Evolutionary conservation across 2,888 invertebrate genomes (phyloP).

Genomic region (Fragum whitleyi): DNA sequence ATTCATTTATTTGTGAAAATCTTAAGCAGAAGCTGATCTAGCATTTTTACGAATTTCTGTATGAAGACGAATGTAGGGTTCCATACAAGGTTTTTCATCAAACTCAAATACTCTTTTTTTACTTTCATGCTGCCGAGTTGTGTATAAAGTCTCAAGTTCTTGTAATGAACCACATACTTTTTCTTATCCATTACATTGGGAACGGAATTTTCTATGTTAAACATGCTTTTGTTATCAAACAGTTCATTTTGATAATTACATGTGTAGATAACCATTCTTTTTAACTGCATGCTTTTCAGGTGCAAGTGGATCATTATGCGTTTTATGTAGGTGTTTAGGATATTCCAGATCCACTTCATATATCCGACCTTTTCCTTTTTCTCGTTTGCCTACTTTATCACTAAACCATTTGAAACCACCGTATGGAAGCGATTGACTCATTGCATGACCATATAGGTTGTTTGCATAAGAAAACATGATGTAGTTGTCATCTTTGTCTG

Average conservation of each 20-base stretch:
- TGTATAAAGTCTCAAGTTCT: constrained; percentile 78
- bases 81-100: constrained; percentile 78
- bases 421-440: constrained; percentile 69
- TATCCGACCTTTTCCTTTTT: constrained; percentile 39
- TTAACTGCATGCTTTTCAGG: constrained; percentile 70
- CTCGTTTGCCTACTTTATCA: constrained; percentile 55
- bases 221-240: constrained; percentile 57
- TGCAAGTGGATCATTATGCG: constrained; percentile 38
- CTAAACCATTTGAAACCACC: constrained; percentile 77
- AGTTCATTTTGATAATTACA: constrained; percentile 50
- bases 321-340: constrained; percentile 24
- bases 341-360: constrained; percentile 36
- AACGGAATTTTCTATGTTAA: constrained; percentile 47
- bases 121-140: constrained; percentile 71
- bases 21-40: constrained; percentile 81
- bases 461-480: constrained; percentile 37
- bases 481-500: not conserved
- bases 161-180: constrained; percentile 81
- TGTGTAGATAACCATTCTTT: constrained; percentile 41
- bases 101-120: constrained; percentile 77
- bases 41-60: constrained; percentile 71
- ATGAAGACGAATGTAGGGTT: constrained; percentile 81
- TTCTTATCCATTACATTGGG: constrained; percentile 65
- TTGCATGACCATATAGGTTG: no score
- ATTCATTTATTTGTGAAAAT: constrained; percentile 75